Evolutionary conservation across 2,113 vertebrate genomes (phyloP).

Genomic region (Scophthalmus maximus): DNA sequence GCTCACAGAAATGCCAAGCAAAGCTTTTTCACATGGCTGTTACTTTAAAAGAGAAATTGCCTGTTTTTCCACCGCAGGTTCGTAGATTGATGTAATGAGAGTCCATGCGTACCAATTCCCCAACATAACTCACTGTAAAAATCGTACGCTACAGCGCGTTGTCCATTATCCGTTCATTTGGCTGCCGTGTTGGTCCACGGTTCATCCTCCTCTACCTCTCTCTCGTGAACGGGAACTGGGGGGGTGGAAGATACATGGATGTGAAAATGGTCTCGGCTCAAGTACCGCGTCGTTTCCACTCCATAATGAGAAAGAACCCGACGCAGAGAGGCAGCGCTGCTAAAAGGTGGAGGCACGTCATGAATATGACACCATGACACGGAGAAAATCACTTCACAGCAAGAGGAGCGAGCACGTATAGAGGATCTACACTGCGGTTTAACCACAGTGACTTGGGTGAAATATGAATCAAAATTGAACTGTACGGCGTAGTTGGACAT

Average conservation of each 20-base stretch:
- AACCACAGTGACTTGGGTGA: too few relatives aligned
- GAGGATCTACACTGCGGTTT: too few relatives aligned
- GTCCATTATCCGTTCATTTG: conserved; percentile 12
- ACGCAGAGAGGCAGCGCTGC: conserved; percentile 44
- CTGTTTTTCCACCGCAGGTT: too few relatives aligned
- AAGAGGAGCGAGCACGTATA: background rate
- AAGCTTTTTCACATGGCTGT: conserved; percentile 11
- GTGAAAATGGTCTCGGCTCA: conserved; percentile 37
- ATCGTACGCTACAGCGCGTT: background rate
- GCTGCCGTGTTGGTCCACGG: background rate
- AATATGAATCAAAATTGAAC: too few relatives aligned
- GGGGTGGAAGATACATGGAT: background rate
- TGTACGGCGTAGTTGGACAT: too few relatives aligned
- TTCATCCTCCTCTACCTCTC: background rate
- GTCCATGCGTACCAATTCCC: too few relatives aligned
- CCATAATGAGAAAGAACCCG: conserved; percentile 57
- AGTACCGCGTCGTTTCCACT: conserved; percentile 50
- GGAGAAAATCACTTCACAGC: conserved; percentile 40
- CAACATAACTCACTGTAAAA: background rate
- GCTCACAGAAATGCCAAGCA: conserved; percentile 19
- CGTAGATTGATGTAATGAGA: too few relatives aligned
- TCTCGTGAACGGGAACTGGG: too few relatives aligned
- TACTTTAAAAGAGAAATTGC: background rate
- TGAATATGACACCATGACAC: conserved; percentile 67
- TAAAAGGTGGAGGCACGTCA: conserved; percentile 51